Evolutionary conservation across 2,113 vertebrate genomes (phyloP).

Genomic region (Lamprotornis superbus): DNA sequence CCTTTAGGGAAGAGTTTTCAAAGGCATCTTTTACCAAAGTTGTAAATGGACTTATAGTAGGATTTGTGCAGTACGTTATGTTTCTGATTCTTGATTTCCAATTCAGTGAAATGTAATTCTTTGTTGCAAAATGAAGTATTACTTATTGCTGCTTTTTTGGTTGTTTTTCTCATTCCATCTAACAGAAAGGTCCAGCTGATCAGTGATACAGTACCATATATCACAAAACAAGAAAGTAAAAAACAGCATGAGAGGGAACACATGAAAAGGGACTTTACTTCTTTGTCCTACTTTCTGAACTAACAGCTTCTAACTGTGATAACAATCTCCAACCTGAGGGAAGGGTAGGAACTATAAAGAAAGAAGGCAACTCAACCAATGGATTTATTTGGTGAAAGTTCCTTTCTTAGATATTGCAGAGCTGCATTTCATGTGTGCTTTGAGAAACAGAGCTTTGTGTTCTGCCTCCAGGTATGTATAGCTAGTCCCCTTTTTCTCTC

Average conservation of each 20-base stretch:
- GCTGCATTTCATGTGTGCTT: background rate
- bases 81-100: background rate
- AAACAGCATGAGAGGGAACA: background rate
- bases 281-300: background rate
- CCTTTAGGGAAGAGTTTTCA: background rate
- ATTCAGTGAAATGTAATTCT: background rate
- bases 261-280: background rate
- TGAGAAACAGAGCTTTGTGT: background rate
- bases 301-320: background rate
- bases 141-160: background rate
- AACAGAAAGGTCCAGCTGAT: background rate
- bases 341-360: background rate
- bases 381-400: background rate
- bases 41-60: background rate
- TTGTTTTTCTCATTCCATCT: background rate
- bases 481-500: background rate
- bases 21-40: background rate
- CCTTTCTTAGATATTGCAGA: background rate
- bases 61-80: background rate
- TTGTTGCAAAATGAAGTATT: background rate
- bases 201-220: background rate
- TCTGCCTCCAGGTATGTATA: background rate
- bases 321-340: background rate
- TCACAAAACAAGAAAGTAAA: background rate
- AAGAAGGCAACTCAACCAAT: background rate